A percentile compares a stretch with the other conserved stretches of the same genome.
phyloP scores from a whole-genome alignment of 1,140 invertebrate species.

The Lutraria rhynchaena region DNA sequence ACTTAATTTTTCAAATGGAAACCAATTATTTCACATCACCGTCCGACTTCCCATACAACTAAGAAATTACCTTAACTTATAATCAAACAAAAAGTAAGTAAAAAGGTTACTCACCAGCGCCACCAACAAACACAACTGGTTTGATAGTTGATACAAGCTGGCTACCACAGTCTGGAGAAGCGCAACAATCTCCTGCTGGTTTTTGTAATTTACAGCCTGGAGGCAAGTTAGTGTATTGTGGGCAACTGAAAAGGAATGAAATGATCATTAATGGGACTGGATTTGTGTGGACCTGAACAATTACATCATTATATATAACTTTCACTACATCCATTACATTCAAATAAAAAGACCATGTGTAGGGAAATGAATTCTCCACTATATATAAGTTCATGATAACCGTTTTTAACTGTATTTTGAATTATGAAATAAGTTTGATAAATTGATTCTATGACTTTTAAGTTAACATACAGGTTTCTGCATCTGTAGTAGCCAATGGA shows the following conservation, averaged over 20 bases:
- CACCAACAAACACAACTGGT: constrained; percentile 47
- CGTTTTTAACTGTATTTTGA: too few relatives aligned
- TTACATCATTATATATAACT: neutral
- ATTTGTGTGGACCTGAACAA: neutral
- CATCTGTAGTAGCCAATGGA: constrained; percentile 69
- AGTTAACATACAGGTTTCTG: constrained; percentile 62
- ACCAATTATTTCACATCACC: too few relatives aligned
- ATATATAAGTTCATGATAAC: neutral
- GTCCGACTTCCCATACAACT: too few relatives aligned
- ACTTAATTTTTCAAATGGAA: too few relatives aligned
- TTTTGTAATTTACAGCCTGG: constrained; percentile 65
- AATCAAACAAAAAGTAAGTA: too few relatives aligned
- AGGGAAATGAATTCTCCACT: neutral
- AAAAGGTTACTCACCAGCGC: constrained; percentile 56
- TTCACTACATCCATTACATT: neutral
- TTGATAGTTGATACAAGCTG: constrained; percentile 47
- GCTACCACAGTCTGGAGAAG: constrained; percentile 60
- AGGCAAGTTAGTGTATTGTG: constrained; percentile 63
- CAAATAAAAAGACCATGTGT: neutral
- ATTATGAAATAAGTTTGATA: too few relatives aligned
- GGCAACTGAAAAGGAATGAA: constrained; percentile 60
- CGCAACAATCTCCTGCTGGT: constrained; percentile 65
- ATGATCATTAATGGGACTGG: too few relatives aligned
- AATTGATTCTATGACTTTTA: neutral
- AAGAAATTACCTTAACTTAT: too few relatives aligned